phyloP scores from a whole-genome alignment of 2,888 invertebrate genomes.

The Chironomus tentans region DNA sequence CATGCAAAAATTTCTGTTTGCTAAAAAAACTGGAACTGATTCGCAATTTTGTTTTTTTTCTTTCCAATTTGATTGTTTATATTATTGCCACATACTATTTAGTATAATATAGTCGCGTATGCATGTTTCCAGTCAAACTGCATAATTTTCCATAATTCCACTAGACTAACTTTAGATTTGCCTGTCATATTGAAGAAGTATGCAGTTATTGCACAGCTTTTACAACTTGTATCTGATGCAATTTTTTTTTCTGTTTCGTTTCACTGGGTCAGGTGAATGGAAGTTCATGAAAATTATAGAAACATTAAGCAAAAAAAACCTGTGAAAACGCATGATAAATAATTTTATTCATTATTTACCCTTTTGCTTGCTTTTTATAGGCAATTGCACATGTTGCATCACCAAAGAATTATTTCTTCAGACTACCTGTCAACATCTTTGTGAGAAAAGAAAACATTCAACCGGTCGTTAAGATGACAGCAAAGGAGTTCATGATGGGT shows the following conservation, averaged over 20 bases:
- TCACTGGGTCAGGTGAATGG: background rate
- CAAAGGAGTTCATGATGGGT: conserved; percentile 82
- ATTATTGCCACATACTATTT: background rate
- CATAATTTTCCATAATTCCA: background rate
- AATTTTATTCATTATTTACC: background rate
- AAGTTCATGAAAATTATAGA: no score
- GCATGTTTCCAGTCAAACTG: background rate
- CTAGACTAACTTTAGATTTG: no score
- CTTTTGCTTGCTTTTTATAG: conserved; percentile 44
- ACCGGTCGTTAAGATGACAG: conserved; percentile 71
- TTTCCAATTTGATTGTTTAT: background rate
- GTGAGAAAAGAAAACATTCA: conserved; percentile 57
- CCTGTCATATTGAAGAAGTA: conserved; percentile 3
- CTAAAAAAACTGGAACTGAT: background rate
- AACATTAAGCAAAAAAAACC: background rate
- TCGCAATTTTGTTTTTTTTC: background rate
- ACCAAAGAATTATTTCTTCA: conserved; percentile 53
- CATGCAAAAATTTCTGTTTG: background rate
- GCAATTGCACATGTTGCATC: conserved; percentile 72
- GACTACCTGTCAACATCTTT: conserved; percentile 60
- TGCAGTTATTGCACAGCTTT: background rate
- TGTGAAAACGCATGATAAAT: background rate
- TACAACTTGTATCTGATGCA: conserved; percentile 5
- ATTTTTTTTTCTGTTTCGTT: conserved; percentile 28
- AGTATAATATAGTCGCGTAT: background rate